Evolutionary conservation across 2,113 vertebrate species (phyloP), one percentile per base, ranked within the genome.

Genomic region (Eolophus roseicapilla): DNA sequence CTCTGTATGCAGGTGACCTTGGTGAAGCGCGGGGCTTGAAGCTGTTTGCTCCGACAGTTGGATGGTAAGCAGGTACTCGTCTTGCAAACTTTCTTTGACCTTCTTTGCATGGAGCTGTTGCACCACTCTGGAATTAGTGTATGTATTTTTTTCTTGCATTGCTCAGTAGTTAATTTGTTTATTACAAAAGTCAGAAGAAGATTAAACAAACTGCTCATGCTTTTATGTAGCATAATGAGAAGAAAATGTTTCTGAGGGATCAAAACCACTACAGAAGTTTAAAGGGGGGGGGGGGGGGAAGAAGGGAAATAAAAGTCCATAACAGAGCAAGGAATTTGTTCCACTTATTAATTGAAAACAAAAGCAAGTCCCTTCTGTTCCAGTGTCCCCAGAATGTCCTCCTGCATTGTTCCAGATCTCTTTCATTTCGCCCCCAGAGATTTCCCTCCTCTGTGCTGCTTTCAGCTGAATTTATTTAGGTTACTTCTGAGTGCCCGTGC

Each of bases 151-250:
- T 88, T 94, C 81, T 88, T 65, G 91, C 91, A 84, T 91, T 88
- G 93, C 95, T 95, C 64, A 28, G 74, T 35, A 97, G 96, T 91
- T 88, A 75, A 94, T 93, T 96, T 95, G 96, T 98, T 98, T 97
- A 97, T 98, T 97, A 95, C 95, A 92, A 97, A 96, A 97, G 93
- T 96, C 82, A 95, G 90, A 77, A 90, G 67, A 60, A 96, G 95
- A 97, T 97, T 97, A 97, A 98, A 97, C 97, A 96, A 96, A 90
- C 96, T 96, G 89, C 95, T 88, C 82, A 96, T 95, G 95, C 93
- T 97, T 98, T 98, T 96, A 92, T 97, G 96, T 93, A 69, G n/a
- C 90, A 91, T 97, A 97, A 97, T 74, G 93, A 96, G 93, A 97
- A 97, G 95, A 97, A 98, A 98, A 98, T 97, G 97, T 96, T 95